phyloP scores from a whole-genome alignment of 2,888 invertebrate species.

The Microctonus hyperodae region DNA sequence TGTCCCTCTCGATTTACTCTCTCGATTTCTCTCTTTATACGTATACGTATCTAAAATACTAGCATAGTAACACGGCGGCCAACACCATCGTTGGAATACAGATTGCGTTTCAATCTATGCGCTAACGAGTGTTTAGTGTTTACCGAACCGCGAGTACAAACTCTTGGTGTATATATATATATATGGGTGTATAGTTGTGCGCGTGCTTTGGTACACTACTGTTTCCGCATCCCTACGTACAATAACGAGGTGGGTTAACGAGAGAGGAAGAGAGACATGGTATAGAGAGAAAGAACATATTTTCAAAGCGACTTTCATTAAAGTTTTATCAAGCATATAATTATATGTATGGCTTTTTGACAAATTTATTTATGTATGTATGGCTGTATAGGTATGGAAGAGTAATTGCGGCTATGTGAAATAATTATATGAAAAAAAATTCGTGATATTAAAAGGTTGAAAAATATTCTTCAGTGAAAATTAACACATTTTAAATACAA shows the following conservation, averaged over 20 bases:
- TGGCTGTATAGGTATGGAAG: not conserved
- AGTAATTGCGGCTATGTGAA: not conserved
- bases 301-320: not conserved
- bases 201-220: slow-evolving; percentile 45
- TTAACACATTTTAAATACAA: too few relatives aligned
- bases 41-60: slow-evolving; percentile 25
- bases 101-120: slow-evolving; percentile 62
- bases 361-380: not conserved
- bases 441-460: too few relatives aligned
- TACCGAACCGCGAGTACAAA: slow-evolving; percentile 59
- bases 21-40: slow-evolving; percentile 32
- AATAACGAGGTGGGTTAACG: slow-evolving; percentile 37
- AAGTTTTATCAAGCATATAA: not conserved
- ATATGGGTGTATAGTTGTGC: slow-evolving; percentile 34
- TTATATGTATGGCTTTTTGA: not conserved
- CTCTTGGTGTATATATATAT: too few relatives aligned
- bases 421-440: too few relatives aligned
- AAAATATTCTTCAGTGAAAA: too few relatives aligned
- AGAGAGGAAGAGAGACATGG: not conserved
- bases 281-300: not conserved
- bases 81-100: slow-evolving; percentile 48
- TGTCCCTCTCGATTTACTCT: slow-evolving; percentile 33
- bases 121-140: slow-evolving; percentile 62
- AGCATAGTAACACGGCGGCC: slow-evolving; percentile 40
- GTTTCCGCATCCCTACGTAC: slow-evolving; percentile 54